phyloP scores from a whole-genome alignment of 2,113 vertebrate species.

The Regulus satrapa region DNA sequence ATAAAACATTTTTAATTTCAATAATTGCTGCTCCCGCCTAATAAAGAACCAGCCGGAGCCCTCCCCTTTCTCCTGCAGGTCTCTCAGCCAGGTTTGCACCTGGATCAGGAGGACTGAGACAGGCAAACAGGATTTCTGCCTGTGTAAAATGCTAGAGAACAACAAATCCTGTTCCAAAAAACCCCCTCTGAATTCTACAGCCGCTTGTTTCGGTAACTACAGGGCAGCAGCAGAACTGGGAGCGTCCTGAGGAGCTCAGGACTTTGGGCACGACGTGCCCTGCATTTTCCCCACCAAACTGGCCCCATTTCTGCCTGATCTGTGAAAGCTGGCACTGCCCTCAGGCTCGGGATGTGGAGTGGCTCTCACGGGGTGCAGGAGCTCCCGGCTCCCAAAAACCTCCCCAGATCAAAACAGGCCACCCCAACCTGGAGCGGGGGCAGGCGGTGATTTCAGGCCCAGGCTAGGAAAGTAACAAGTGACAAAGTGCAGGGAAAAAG shows the following conservation, averaged over 20 bases:
- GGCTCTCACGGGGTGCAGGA: too few species aligned
- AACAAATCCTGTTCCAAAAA: not conserved
- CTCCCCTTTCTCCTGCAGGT: not conserved
- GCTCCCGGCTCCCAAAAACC: not conserved
- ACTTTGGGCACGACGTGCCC: not conserved
- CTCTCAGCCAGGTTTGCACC: fast-evolving
- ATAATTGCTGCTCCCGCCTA: not conserved
- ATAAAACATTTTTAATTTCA: not conserved
- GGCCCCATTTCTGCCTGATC: not conserved
- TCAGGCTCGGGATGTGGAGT: too few species aligned
- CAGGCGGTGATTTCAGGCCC: not conserved
- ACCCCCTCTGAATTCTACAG: not conserved
- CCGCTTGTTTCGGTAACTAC: not conserved
- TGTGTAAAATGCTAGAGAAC: not conserved
- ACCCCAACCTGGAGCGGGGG: not conserved
- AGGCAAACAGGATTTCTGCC: not conserved
- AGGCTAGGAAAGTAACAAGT: not conserved
- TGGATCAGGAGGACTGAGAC: not conserved
- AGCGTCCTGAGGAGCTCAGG: not conserved
- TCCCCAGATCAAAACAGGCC: not conserved
- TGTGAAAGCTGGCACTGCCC: not conserved
- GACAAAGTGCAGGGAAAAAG: not conserved
- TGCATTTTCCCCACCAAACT: not conserved
- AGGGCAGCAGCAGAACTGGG: fast-evolving
- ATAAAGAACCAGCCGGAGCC: fast-evolving